Base-by-base conservation (phyloP, 2,797 vertebrate genomes). In the Artibeus lituratus region DNA sequence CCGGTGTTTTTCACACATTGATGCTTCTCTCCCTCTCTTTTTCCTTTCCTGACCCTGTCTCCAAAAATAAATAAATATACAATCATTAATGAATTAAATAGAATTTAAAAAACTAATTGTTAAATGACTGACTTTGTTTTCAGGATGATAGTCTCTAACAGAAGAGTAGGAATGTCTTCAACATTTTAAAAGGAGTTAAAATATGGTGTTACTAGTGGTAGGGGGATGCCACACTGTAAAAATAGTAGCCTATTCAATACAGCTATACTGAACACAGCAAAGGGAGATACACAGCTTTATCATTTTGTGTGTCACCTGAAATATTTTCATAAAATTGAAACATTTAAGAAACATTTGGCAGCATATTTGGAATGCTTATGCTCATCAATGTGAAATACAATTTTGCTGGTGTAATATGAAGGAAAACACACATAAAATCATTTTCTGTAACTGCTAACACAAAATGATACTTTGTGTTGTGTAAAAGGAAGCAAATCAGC, bases 361-460 rank as follows among this genome's bases (percentile, higher is more conserved):
- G 32, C 10, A 9, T 77, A 16, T 78, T 87, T 62, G 59, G 47
- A 96, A 81, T 91, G 51, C 19, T 72, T 81, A 95, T 96, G 85
- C 83, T 22, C 1, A 83, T 69, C 74, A 96, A 77, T 87, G 67
- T 95, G 69, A 89, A 96, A 49, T 80, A 57, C 94, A 97, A 93
- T 96, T 97, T 92, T 84, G 39, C 74, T 76, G 53, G 0, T 89
- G 37, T 97, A 96, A 94, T 91, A 91, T 81, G 73, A 86, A 95
- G 83, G 62, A 93, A 96, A 97, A 91, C 59, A 96, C n/a, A 97
- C 96, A 97, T 53, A 80, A 73, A 94, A 87, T 91, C 88, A 67
- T 70, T 97, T 98, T 80, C 86, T 94, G 18, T 95, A 67, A 74
- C n/a, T 85, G 19, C 77, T 77, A 59, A 86, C 77, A 90, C 97